A percentile compares a stretch with the other conserved stretches of the same genome.
phyloP scores from a whole-genome alignment of 2,113 vertebrate genomes.

The Glaucidium brasilianum region DNA sequence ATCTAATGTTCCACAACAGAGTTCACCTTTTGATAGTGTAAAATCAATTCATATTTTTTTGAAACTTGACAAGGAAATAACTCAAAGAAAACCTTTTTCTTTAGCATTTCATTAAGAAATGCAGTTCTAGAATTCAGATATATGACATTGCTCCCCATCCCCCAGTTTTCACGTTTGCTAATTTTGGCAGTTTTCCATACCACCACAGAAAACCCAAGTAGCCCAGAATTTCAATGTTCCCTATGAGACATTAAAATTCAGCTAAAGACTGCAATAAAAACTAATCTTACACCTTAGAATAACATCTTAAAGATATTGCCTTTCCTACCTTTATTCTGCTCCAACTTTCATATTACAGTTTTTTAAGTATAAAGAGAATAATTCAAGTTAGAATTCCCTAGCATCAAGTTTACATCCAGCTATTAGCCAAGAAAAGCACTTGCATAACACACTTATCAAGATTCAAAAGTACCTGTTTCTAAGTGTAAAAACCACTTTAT shows the following conservation, averaged over 20 bases:
- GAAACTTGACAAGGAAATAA: not conserved
- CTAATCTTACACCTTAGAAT: not conserved
- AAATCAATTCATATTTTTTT: not conserved
- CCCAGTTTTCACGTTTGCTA: not conserved
- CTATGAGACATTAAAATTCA: not conserved
- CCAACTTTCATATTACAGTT: not conserved
- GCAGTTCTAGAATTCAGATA: not conserved
- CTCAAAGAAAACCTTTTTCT: not conserved
- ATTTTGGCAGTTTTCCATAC: not conserved
- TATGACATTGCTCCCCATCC: accelerated
- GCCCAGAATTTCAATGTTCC: not conserved
- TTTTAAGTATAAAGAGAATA: not conserved
- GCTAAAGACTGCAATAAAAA: not conserved
- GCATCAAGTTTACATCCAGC: not conserved
- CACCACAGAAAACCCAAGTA: not conserved
- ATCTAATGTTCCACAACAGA: not conserved
- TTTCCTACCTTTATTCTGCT: not conserved
- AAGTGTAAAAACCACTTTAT: not conserved
- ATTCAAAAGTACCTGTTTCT: not conserved
- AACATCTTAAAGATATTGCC: not conserved
- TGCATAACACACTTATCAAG: not conserved
- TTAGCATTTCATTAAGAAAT: not conserved
- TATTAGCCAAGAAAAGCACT: not conserved
- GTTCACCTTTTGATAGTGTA: not conserved
- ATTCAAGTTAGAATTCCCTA: not conserved